Conservation (phyloP, 1,140 invertebrate species). For the Drosophila insularis region DNA sequence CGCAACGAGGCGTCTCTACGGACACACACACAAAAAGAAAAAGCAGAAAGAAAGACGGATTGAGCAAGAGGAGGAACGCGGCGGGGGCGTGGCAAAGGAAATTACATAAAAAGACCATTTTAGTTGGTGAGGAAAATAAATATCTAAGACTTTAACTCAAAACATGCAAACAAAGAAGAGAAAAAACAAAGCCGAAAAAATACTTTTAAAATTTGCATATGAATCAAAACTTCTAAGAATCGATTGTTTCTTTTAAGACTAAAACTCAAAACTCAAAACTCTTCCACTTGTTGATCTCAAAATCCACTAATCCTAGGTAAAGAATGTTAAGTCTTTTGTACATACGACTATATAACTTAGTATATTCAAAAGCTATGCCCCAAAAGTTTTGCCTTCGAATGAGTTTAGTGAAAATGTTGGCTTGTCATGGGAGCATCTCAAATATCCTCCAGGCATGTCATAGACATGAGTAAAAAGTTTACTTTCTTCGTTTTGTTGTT, state of each 20-base stretch:
- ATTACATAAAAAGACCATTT: not conserved
- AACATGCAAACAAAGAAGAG: too few relatives aligned
- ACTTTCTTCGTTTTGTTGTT: constrained; percentile 12
- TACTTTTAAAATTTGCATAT: too few relatives aligned
- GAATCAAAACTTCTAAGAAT: too few relatives aligned
- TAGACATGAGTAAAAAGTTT: constrained; percentile 22
- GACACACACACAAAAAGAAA: not conserved
- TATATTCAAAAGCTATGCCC: not conserved
- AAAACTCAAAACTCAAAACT: not conserved
- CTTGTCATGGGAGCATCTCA: constrained; percentile 45
- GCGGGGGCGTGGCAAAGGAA: not conserved
- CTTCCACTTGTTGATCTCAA: not conserved
- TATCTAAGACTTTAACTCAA: too few relatives aligned
- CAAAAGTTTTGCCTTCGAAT: not conserved
- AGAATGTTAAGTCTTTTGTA: not conserved
- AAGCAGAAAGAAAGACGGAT: constrained; percentile 9
- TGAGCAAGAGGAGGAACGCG: not conserved
- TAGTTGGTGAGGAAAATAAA: not conserved
- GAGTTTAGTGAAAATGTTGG: not conserved
- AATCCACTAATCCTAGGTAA: not conserved
- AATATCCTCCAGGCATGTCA: constrained; percentile 49
- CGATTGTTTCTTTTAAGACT: too few relatives aligned
- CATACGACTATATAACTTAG: too few relatives aligned
- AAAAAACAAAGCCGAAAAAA: too few relatives aligned
- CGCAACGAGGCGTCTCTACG: constrained; percentile 3